Evolutionary conservation across 2,888 invertebrate species (phyloP), one percentile per base, ranked within the genome.

Genomic region (Drosophila rellima): DNA sequence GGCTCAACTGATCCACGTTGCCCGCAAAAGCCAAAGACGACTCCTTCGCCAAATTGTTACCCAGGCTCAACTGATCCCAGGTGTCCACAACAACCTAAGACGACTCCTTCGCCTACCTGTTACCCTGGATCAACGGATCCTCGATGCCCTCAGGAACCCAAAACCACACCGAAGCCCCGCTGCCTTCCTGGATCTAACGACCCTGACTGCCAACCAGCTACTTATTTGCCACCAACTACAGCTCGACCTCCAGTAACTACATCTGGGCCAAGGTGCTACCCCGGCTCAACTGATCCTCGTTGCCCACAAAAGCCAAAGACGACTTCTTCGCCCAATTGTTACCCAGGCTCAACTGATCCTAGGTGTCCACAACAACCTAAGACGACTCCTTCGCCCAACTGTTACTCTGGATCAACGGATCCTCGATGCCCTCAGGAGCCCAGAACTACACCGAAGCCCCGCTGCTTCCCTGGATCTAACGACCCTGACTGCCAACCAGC

Each of bases 41-140:
- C 50, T n/a, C 79, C 13, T 15, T 37, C 37, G 2, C 37, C 37
- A 11, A 62, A 64, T 0, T 93, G 92, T 57, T 92, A 85, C 42
- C 92, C 91, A 10, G 93, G 92, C 7, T 89, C 91, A 4, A 76
- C 52, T 0, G 92, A 92, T 76, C 90, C 89, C 2, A 72, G 87
- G 45, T 92, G 92, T 63, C 88, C 26, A 1, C 40, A 29, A 1
- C 5, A 23, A 8, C 29, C 45, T 3, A 45, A 26, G 26, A 45
- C 45, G 10, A 45, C 47, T 26, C 7, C 26, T 26, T 26, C 26
- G 0, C 26, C 26, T 10, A 47, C 29, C 29, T 47, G 47, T 6
- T 48, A 35, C 18, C 48, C 48, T 33, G 48, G 48, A 20, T 48
- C 48, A 31, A 48, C 48, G 3, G 33, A 50, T 35, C 35, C 20